phyloP scores from a whole-genome alignment of 1,140 invertebrate species.

The Hestina assimilis region DNA sequence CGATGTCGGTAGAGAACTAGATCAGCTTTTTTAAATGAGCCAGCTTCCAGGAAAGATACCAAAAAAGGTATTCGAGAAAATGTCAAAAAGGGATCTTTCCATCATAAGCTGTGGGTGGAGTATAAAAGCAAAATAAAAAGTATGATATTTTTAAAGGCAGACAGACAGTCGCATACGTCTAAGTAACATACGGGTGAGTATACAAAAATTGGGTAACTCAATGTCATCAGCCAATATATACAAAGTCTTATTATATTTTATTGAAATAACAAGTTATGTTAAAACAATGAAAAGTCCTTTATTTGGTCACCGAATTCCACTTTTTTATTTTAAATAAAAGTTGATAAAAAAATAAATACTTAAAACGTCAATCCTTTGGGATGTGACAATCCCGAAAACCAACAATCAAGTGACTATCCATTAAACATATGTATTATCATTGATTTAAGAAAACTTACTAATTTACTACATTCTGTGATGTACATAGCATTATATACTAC shows the following conservation, averaged over 20 bases:
- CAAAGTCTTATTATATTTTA: constrained; percentile 1
- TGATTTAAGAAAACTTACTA: constrained; percentile 4
- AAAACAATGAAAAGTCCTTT: background rate
- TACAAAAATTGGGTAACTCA: too few species aligned
- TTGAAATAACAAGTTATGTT: constrained; percentile 1
- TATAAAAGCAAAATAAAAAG: too few species aligned
- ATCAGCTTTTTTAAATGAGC: too few species aligned
- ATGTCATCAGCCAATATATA: too few species aligned
- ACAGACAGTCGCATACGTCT: too few species aligned
- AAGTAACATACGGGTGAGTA: too few species aligned
- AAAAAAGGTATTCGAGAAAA: too few species aligned
- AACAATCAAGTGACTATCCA: constrained; percentile 7
- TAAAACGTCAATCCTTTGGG: constrained; percentile 8
- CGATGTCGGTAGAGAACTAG: too few species aligned
- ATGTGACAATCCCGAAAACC: constrained; percentile 10
- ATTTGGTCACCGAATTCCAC: background rate
- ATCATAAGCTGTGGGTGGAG: too few species aligned
- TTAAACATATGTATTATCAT: constrained; percentile 3
- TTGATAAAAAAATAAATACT: constrained; percentile 8
- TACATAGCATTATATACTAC: constrained; percentile 10
- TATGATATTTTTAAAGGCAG: too few species aligned
- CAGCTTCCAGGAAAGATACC: too few species aligned
- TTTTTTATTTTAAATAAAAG: background rate
- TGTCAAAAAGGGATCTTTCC: too few species aligned
- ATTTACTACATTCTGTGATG: constrained; percentile 5